Conservation (phyloP, 2,888 invertebrate species). For the Ornithoptera priamus region DNA sequence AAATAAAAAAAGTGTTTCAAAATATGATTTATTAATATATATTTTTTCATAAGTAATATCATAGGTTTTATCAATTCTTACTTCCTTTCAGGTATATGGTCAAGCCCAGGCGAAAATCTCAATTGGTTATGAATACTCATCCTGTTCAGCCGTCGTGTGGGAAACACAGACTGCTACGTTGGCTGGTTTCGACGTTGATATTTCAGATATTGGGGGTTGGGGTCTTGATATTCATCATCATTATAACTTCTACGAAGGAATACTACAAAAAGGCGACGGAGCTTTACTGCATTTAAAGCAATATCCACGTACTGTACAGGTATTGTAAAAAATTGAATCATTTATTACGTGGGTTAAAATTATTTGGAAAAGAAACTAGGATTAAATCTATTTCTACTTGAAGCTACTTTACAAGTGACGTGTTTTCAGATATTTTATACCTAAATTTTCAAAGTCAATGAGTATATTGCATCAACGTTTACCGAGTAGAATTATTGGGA, state of each 20-base stretch:
- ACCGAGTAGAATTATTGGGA: too few species aligned
- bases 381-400: too few species aligned
- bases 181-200: conserved; percentile 97
- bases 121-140: conserved; percentile 96
- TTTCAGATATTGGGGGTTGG: conserved; percentile 98
- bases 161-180: conserved; percentile 95
- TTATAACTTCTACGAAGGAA: conserved; percentile 99
- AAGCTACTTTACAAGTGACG: too few species aligned
- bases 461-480: background rate
- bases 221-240: conserved; percentile 98
- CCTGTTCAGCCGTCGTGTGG: conserved; percentile 94
- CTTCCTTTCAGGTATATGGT: conserved; percentile 83
- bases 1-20: too few species aligned
- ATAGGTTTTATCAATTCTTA: background rate
- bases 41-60: too few species aligned
- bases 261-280: conserved; percentile 98
- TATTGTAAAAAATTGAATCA: conserved; percentile 33
- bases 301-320: conserved; percentile 92
- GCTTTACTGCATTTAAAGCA: conserved; percentile 96
- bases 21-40: too few species aligned
- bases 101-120: conserved; percentile 93
- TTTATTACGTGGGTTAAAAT: too few species aligned
- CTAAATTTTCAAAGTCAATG: background rate
- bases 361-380: too few species aligned
- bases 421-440: too few species aligned